Evolutionary conservation across 1,140 invertebrate species (phyloP), one percentile per base, ranked within the genome.

Genomic region (Zophobas morio): DNA sequence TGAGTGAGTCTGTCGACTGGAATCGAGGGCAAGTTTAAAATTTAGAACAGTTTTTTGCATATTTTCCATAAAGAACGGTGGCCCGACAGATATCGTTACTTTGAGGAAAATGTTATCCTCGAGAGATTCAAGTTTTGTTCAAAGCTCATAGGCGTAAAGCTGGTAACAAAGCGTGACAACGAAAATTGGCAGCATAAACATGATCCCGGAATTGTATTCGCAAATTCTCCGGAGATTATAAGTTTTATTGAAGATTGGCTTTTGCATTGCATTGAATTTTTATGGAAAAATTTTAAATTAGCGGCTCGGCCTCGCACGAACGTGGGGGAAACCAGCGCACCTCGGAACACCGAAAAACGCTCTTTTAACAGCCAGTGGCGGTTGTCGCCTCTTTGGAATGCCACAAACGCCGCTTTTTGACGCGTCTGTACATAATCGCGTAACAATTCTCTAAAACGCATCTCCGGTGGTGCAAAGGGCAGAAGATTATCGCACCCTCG

Each of bases 241-340:
- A 66, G 60, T 66, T 66, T 66, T 66, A 66, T 66, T 66, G 60
- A 47, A 66, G 60, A 66, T 66, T 40, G 60, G 39, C 42, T 66
- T 66, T 66, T 66, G 60, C 60, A 66, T 66, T 66, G 60, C 60
- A 66, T 66, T 66, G 60, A 66, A 66, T 66, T 66, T 66, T 66
- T 66, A 66, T 66, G 60, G 39, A 47, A 57, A 60, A 66, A 66
- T 42, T 66, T 66, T 42, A 66, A 66, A 66, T 66, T 66, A 66
- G 60, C 6, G 1, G 2, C 3, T 57, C 54, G 54, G 20, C 20
- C 20, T 20, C 20, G 20, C 20, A 20, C 20, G 20, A 20, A 20
- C 20, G 20, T 20, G 0, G 20, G 20, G 20, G 20, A 20, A 20
- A 20, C 20, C 20, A 20, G 20, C 20, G 20, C 20, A 20, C 20